phyloP scores from a whole-genome alignment of 2,888 invertebrate species.

The Tubulanus polymorphus region DNA sequence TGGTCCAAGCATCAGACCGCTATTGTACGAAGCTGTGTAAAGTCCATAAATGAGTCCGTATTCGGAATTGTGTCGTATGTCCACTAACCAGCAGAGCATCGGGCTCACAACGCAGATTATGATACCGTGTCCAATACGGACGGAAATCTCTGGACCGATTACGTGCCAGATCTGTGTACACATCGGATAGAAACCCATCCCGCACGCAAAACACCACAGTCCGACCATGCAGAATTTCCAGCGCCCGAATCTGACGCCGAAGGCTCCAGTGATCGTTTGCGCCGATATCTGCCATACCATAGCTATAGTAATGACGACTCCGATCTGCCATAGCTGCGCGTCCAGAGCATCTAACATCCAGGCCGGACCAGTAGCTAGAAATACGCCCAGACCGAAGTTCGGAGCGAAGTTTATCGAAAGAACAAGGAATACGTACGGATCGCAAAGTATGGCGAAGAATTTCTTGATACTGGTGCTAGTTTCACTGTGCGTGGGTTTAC shows the following conservation, averaged over 20 bases:
- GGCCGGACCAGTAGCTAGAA: conserved; percentile 15
- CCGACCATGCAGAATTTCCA: not conserved
- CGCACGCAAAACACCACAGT: not conserved
- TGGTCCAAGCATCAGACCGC: not conserved
- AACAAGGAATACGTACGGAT: not conserved
- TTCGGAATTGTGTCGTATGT: not conserved
- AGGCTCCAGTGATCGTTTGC: not conserved
- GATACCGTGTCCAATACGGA: not conserved
- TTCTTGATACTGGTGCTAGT: not conserved
- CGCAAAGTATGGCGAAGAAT: not conserved
- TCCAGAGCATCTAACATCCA: conserved; percentile 12
- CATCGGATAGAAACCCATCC: not conserved
- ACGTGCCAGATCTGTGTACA: not conserved
- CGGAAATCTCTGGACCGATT: not conserved
- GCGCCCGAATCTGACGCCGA: not conserved
- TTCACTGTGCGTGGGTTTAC: not conserved
- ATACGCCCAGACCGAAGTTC: conserved; percentile 11
- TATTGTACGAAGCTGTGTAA: not conserved
- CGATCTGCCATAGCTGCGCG: conserved; percentile 11
- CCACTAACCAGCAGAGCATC: not conserved
- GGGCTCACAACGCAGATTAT: not conserved
- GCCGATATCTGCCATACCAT: not conserved
- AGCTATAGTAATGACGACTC: not conserved
- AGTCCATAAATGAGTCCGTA: not conserved
- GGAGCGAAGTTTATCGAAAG: not conserved